A percentile compares a stretch with the other conserved stretches of the same genome.
These are phyloP conservation scores for Procambarus clarkii DNA, from an alignment of 1,140 invertebrate species.

Conservation along the genomic window DNA sequence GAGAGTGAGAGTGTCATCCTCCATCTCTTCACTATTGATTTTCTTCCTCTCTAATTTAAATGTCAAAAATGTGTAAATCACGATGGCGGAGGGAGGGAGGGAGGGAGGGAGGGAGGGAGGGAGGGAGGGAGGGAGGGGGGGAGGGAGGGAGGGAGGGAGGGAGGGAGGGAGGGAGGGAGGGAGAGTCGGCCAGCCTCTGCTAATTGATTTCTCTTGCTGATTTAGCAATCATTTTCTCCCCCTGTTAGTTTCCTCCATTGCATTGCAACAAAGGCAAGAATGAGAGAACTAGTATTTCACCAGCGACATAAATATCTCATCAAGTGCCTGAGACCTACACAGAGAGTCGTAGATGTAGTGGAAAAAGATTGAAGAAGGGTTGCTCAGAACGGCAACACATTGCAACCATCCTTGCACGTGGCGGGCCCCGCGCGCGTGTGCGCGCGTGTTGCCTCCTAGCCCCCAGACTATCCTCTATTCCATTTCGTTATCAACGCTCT, in stretches of 20 bases:
- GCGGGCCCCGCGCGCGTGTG: slow-evolving; percentile 30
- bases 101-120: too few relatives aligned
- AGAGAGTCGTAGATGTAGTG: neutral
- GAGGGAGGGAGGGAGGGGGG: too few relatives aligned
- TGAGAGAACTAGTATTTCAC: too few relatives aligned
- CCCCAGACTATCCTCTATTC: too few relatives aligned
- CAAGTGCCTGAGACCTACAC: neutral
- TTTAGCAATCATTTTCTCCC: neutral
- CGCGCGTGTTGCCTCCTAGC: too few relatives aligned
- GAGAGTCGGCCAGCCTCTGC: slow-evolving; percentile 1
- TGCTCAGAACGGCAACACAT: slow-evolving; percentile 49
- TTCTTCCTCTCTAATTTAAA: slow-evolving; percentile 63
- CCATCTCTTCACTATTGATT: slow-evolving; percentile 46
- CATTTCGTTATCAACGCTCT: too few relatives aligned
- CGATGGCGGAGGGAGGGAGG: too few relatives aligned
- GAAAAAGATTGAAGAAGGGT: neutral
- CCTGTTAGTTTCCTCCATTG: neutral
- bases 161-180: too few relatives aligned
- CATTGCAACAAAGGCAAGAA: neutral
- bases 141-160: too few relatives aligned
- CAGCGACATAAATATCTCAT: neutral
- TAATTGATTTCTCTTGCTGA: slow-evolving; percentile 51
- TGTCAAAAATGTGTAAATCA: slow-evolving; percentile 68
- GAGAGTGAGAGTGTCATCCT: slow-evolving; percentile 25
- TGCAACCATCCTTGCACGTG: slow-evolving; percentile 61